Evolutionary conservation across 64 coral and sea anemone genomes (phyloP).

Genomic region (Trachythela sp.): DNA sequence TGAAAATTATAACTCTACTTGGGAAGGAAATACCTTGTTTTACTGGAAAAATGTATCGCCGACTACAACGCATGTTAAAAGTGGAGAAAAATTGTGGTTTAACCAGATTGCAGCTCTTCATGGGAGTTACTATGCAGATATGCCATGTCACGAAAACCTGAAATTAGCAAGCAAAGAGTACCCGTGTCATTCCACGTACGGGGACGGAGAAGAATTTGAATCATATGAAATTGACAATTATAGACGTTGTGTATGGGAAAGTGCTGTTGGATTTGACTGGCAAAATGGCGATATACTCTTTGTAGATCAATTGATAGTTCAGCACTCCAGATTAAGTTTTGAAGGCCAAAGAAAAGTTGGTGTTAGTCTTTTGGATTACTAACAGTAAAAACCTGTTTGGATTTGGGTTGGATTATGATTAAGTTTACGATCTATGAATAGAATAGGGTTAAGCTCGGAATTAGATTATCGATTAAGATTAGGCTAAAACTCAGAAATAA

Average conservation of each 20-base stretch:
- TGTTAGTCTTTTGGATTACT: constrained; percentile 1
- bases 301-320: constrained; percentile 56
- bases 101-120: constrained; percentile 25
- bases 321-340: constrained; percentile 66
- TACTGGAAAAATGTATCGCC: constrained; percentile 75
- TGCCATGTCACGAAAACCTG: constrained; percentile 65
- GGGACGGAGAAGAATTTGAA: constrained; percentile 71
- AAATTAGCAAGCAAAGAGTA: constrained; percentile 52
- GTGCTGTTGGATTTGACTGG: constrained; percentile 91
- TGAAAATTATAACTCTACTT: constrained; percentile 51
- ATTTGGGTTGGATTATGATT: too few relatives aligned
- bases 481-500: too few relatives aligned
- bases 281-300: constrained; percentile 69
- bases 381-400: too few relatives aligned
- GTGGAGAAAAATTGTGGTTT: constrained; percentile 63
- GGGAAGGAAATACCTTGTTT: constrained; percentile 51
- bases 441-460: too few relatives aligned
- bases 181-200: constrained; percentile 64
- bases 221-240: constrained; percentile 66
- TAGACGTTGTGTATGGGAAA: constrained; percentile 60
- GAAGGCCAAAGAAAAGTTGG: constrained; percentile 53
- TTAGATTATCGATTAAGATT: too few relatives aligned
- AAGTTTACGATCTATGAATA: too few relatives aligned
- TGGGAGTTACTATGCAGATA: constrained; percentile 74
- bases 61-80: constrained; percentile 57